Base-by-base conservation (phyloP, 2,113 vertebrate species). In the Psephotus haematonotus region DNA sequence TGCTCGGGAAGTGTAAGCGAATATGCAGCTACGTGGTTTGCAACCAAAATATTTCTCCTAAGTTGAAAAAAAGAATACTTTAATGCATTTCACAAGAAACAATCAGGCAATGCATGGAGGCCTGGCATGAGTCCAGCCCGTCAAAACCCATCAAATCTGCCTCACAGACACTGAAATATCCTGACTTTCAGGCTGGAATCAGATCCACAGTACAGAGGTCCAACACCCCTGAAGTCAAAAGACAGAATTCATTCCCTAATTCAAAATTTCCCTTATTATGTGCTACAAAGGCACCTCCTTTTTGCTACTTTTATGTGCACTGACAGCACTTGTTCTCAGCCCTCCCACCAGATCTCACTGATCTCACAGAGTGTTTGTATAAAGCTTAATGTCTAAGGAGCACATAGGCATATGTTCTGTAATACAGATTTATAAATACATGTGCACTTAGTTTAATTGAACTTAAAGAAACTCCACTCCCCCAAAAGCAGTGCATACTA, bases 21-120 rank as follows among this genome's bases (percentile, higher is more conserved):
- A 97, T 85, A 81, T 33, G 78, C 74, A 78, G 70, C 86, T 94
- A 93, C 13, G 27, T 92, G 96, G 78, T 86, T 44, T 0, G 76
- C 90, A 96, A 95, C 93, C 90, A 88, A 90, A 96, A 78, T 37
- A 59, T 39, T 95, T 95, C 49, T 77, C 44, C 46, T 47, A 82
- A 75, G n/a, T 28, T 82, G 59, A 81, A 87, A 71, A 84, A 46
- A 13, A 44, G 57, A 75, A 76, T 22, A 64, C 24, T 77, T 91
- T 6, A 46, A 81, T 1, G 16, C 44, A 57, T 78, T 80, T 86
- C 39, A 80, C 64, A 71, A 77, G 33, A 52, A 93, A 93, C 14
- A 46, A 93, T 86, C 59, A 72, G 71, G 6, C 27, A 39, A 27
- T 3, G 12, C 28, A 92, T 13, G 78, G 70, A 93, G 57, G 55